Percentiles rank a stretch among this genome's conserved stretches.
Conservation (phyloP, 2,888 invertebrate species). For the Furcula furcula region DNA sequence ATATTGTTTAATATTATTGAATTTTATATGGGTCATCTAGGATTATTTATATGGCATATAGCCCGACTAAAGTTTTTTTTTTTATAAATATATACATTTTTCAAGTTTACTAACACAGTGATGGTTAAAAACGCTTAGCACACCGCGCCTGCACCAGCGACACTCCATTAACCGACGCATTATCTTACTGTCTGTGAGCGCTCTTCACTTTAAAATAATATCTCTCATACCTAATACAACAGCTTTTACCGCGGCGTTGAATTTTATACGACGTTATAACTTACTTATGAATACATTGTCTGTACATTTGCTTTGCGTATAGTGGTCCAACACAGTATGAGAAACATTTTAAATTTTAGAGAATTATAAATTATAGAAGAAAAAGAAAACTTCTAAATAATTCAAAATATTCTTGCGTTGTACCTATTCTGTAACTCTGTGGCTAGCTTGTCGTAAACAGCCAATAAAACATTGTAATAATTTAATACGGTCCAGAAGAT, state of each 20-base stretch:
- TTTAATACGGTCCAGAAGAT: conserved; percentile 24
- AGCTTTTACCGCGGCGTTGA: conserved; percentile 34
- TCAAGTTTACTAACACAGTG: conserved; percentile 46
- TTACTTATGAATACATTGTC: too few relatives aligned
- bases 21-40: too few relatives aligned
- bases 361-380: too few relatives aligned
- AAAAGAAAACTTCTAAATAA: too few relatives aligned
- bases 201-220: conserved; percentile 53
- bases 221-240: conserved; percentile 42
- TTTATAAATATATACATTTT: conserved; percentile 33
- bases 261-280: conserved; percentile 35
- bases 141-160: conserved; percentile 42
- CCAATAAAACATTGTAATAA: conserved; percentile 32
- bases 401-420: too few relatives aligned
- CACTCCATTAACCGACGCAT: conserved; percentile 67
- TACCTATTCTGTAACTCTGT: too few relatives aligned
- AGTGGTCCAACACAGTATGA: too few relatives aligned
- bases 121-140: conserved; percentile 49
- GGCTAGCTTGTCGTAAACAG: conserved; percentile 27
- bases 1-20: too few relatives aligned
- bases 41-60: too few relatives aligned
- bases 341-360: too few relatives aligned
- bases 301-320: too few relatives aligned
- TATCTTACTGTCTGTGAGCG: conserved; percentile 51
- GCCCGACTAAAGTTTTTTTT: too few relatives aligned